These are phyloP conservation scores for Phorcus lineatus DNA, from an alignment of 2,888 invertebrate species.

Conservation along the genomic window DNA sequence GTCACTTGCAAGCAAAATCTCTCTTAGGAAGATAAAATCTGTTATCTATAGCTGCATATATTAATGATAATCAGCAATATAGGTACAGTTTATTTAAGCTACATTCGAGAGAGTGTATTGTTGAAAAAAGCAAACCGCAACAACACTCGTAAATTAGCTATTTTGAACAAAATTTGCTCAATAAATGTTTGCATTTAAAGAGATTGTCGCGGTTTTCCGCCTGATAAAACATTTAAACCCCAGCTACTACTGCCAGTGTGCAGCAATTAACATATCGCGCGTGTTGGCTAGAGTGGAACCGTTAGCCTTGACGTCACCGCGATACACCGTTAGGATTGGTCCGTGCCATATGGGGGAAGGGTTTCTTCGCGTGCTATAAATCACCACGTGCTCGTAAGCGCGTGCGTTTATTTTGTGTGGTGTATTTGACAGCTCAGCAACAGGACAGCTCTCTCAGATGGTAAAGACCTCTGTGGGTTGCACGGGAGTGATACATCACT, in stretches of 20 bases:
- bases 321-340: neutral
- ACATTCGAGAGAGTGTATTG: no score
- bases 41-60: no score
- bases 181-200: neutral
- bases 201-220: neutral
- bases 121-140: no score
- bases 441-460: neutral
- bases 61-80: no score
- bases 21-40: no score
- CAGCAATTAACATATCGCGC: neutral
- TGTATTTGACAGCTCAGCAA: constrained; percentile 4
- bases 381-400: neutral
- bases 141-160: no score
- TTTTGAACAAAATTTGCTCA: no score
- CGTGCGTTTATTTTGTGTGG: constrained; percentile 8
- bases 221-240: neutral
- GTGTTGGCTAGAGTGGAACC: neutral
- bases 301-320: neutral
- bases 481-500: neutral
- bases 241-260: neutral
- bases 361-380: neutral
- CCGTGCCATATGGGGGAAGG: neutral
- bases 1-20: no score
- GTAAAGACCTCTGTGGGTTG: neutral
- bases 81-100: no score